Evolutionary conservation across 2,113 vertebrate species (phyloP), one percentile per base, ranked within the genome.

Genomic region (Hydrolagus affinis): DNA sequence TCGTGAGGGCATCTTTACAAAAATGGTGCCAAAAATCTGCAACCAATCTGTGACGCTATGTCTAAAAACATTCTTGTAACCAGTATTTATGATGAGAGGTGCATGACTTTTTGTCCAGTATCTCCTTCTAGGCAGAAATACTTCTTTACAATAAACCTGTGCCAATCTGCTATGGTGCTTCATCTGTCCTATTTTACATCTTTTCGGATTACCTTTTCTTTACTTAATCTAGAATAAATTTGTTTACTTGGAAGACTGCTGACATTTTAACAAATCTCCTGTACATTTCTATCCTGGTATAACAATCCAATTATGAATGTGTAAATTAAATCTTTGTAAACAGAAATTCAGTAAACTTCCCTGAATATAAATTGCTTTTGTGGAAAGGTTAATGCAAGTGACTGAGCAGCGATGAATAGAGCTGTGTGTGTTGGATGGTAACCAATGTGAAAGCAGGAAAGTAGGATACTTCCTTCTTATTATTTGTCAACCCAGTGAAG

Each of bases 11-110:
- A 21, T 12, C 56, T 78, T 78, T 78, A 44, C 75, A 57, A 78
- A 78, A 78, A 78, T 60, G 75, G 75, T 78, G 75, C 75, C 75
- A 78, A n/a, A 77, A 60, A 44, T 78, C 56, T 78, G 56, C 11
- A 60, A 78, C 75, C 60, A 57, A 57, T 78, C 56, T 78, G 56
- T 78, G 75, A 78, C 21, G 19, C 75, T n/a, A 57, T 78, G 19
- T 78, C 56, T n/a, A 78, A 78, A 78, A 25, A 59, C 23, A 77
- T 57, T 59, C 11, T 3, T 59, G 15, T 75, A 8, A 10, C 73
- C 72, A 17, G 21, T 75, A 30, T 75, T 44, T n/a, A 78, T 78
- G 25, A 60, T 7, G 57, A 11, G 59, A 57, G 57, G 57, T 59
- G 23, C 2, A 59, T 77, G 75, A 11, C 75, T 25, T 78, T 11